Percentiles rank a stretch among this genome's conserved stretches.
phyloP scores from a whole-genome alignment of 2,888 invertebrate genomes.

The Platycheirus albimanus region DNA sequence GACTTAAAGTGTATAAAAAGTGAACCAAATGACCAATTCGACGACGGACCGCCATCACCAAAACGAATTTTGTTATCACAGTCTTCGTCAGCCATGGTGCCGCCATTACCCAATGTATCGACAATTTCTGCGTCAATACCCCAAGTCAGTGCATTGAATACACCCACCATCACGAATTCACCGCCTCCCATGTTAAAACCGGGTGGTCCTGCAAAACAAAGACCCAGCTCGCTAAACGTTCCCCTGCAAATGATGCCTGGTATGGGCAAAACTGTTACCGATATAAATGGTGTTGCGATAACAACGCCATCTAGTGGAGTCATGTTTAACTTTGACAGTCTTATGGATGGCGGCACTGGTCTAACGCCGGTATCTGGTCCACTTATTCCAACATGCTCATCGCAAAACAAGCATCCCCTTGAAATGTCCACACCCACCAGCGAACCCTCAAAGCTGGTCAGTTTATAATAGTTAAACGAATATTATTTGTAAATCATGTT shows the following conservation, averaged over 20 bases:
- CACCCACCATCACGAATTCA: constrained; percentile 80
- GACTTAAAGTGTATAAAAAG: constrained; percentile 75
- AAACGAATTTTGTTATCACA: constrained; percentile 78
- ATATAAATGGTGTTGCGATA: constrained; percentile 91
- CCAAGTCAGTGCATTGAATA: constrained; percentile 81
- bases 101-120: constrained; percentile 80
- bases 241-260: constrained; percentile 84
- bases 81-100: constrained; percentile 77
- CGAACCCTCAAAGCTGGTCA: constrained; percentile 90
- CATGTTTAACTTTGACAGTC: constrained; percentile 94
- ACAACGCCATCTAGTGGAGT: constrained; percentile 94
- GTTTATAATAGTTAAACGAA: constrained; percentile 86
- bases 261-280: constrained; percentile 83
- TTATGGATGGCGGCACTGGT: constrained; percentile 97
- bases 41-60: constrained; percentile 80
- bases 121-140: constrained; percentile 79
- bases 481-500: constrained; percentile 54
- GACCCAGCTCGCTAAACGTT: constrained; percentile 90
- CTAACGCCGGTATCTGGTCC: constrained; percentile 92
- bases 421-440: constrained; percentile 89
- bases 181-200: constrained; percentile 75
- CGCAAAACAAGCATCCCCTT: constrained; percentile 88
- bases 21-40: constrained; percentile 79
- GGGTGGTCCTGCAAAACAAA: constrained; percentile 83
- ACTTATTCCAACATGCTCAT: constrained; percentile 87